phyloP scores from a whole-genome alignment of 2,113 vertebrate genomes.

The Solea solea region DNA sequence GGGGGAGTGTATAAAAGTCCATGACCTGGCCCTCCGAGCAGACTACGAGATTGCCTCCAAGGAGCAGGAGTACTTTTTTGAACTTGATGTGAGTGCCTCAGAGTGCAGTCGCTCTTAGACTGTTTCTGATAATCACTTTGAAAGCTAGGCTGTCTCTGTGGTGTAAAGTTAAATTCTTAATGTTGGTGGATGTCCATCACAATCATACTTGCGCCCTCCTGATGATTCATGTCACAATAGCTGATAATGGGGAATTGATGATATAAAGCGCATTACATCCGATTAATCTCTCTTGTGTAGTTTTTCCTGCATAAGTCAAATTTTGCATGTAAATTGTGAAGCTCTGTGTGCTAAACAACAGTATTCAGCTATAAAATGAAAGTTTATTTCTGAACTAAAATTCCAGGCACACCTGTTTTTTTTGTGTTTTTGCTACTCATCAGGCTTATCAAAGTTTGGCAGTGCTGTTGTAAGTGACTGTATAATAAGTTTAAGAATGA shows the following conservation, averaged over 20 bases:
- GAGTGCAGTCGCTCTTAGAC: background rate
- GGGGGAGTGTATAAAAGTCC: conserved; percentile 97
- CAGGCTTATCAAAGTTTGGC: too few relatives aligned
- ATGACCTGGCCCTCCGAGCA: conserved; percentile 95
- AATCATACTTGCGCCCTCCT: background rate
- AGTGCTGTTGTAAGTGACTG: too few relatives aligned
- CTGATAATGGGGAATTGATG: background rate
- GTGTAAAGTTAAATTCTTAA: background rate
- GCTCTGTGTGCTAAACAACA: too few relatives aligned
- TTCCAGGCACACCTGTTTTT: too few relatives aligned
- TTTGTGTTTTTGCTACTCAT: too few relatives aligned
- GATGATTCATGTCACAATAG: background rate
- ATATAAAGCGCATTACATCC: background rate
- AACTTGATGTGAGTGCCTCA: conserved; percentile 92
- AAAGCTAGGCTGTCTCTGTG: background rate
- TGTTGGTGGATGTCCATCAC: conserved; percentile 1
- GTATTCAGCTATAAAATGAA: too few relatives aligned
- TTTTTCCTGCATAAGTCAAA: too few relatives aligned
- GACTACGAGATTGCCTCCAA: conserved; percentile 99
- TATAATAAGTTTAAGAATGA: too few relatives aligned
- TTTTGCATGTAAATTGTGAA: too few relatives aligned
- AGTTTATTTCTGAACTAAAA: too few relatives aligned
- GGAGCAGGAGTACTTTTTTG: conserved; percentile 98
- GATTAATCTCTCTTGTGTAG: background rate
- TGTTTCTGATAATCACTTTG: background rate